Evolutionary conservation across 2,797 vertebrate species (phyloP), one percentile per base, ranked within the genome.

Genomic region (Saguinus oedipus): DNA sequence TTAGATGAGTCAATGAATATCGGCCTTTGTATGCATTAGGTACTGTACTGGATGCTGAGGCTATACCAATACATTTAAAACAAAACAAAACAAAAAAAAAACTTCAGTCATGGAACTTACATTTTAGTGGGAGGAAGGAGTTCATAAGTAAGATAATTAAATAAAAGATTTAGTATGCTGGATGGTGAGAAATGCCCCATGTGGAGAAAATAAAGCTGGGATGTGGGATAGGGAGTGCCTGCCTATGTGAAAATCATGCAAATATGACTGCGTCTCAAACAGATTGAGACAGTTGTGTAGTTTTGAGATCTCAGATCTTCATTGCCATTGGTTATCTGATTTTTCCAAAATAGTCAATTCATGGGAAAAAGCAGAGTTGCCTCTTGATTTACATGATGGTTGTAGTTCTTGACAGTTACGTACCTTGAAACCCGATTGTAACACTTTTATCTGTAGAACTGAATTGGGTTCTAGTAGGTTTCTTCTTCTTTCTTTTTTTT

Each of bases 141-240:
- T 76, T 68, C 88, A 59, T 91, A 53, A 91, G 46, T n/a, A 96
- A 55, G n/a, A 26, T 70, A 33, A 70, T 57, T 92, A 70, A 85
- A 46, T 22, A 64, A 80, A 79, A 80, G 64, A 75, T 84, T 39
- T 4, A 90, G 36, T 46, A 26, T 84, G n/a, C 20, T 44, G 33
- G 48, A n/a, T 70, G 14, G 30, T 15, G 26, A 90, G 64, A 82
- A 79, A n/a, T 84, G 4, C 26, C n/a, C 8, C 24, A 6, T 27
- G 42, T 85, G 74, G 90, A 88, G 85, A 85, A 88, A 92, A 55
- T 42, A 94, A 33, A 87, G 33, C 42, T 74, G 24, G 27, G 57
- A 7, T 44, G 14, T 2, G 36, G 44, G 3, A 19, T 42, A 72
- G 17, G 7, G 5, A 81, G 24, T 61, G 9, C n/a, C 57, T 10